Percentiles rank a stretch among this genome's conserved stretches.
Conservation (phyloP, 2,797 vertebrate genomes). For the Anguilla marmorata region DNA sequence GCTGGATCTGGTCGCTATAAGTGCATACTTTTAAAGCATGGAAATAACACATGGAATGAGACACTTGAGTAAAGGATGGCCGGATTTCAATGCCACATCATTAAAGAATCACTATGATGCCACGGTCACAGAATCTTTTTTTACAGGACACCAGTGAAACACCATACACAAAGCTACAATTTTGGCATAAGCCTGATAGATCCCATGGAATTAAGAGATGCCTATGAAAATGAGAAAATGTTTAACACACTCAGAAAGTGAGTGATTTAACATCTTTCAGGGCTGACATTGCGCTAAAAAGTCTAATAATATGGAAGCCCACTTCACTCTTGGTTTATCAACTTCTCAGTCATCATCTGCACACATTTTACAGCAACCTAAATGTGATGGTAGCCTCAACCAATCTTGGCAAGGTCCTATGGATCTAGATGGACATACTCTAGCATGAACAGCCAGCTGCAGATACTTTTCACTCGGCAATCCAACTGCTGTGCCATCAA, state of each 20-base stretch:
- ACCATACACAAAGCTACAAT: neutral
- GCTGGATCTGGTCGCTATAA: neutral
- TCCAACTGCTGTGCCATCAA: neutral
- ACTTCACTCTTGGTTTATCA: neutral
- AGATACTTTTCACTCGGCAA: neutral
- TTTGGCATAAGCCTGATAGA: neutral
- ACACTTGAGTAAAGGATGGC: neutral
- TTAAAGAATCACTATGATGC: constrained; percentile 1
- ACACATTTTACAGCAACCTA: neutral
- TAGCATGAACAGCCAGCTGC: neutral
- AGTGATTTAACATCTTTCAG: neutral
- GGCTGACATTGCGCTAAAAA: neutral
- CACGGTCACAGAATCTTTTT: neutral
- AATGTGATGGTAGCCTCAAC: neutral
- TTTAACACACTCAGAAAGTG: neutral
- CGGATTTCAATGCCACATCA: neutral
- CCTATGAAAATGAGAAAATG: neutral
- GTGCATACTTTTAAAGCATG: neutral
- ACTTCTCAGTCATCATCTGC: neutral
- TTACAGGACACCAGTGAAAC: neutral
- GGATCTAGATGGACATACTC: neutral
- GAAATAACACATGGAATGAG: neutral
- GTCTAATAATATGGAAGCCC: neutral
- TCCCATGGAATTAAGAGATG: neutral
- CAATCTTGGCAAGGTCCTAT: neutral